Evolutionary conservation across 2,797 vertebrate species (phyloP).

Genomic region (Poecilia gillii): DNA sequence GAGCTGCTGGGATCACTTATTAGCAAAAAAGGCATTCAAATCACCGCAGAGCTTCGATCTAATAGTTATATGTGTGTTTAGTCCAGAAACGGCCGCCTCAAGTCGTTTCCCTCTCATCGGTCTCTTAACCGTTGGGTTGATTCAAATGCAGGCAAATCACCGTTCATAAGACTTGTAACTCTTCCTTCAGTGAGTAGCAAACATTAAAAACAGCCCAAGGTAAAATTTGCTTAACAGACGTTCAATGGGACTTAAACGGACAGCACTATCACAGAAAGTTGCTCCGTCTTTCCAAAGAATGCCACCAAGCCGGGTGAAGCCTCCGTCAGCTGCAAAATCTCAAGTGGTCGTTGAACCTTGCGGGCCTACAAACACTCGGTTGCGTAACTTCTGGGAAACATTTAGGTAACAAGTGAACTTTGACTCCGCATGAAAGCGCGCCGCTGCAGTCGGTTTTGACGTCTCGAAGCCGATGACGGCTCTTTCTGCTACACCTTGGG

Average conservation of each 20-base stretch:
- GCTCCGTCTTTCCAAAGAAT: conserved; percentile 28
- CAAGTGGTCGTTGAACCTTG: conserved; percentile 46
- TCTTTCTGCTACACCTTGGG: conserved; percentile 51
- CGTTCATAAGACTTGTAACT: not conserved
- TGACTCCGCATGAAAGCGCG: conserved; percentile 67
- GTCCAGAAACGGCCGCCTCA: not conserved
- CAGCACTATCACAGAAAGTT: not conserved
- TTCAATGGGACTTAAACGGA: not conserved
- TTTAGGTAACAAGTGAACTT: conserved; percentile 72
- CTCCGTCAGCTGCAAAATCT: conserved; percentile 39
- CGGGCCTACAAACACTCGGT: conserved; percentile 46
- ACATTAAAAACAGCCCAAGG: not conserved
- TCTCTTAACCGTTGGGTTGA: not conserved
- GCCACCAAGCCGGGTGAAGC: conserved; percentile 39
- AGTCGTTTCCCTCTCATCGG: no score
- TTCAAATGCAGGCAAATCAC: not conserved
- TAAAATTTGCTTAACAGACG: not conserved
- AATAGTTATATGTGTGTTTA: not conserved
- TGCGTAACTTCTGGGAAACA: conserved; percentile 69
- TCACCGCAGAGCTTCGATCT: not conserved
- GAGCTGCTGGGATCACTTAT: not conserved
- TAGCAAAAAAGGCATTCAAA: not conserved
- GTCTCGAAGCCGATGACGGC: conserved; percentile 60
- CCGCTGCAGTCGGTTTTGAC: conserved; percentile 65
- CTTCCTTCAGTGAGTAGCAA: not conserved